Conservation (phyloP, 2,797 vertebrate genomes). For the Dallia pectoralis region DNA sequence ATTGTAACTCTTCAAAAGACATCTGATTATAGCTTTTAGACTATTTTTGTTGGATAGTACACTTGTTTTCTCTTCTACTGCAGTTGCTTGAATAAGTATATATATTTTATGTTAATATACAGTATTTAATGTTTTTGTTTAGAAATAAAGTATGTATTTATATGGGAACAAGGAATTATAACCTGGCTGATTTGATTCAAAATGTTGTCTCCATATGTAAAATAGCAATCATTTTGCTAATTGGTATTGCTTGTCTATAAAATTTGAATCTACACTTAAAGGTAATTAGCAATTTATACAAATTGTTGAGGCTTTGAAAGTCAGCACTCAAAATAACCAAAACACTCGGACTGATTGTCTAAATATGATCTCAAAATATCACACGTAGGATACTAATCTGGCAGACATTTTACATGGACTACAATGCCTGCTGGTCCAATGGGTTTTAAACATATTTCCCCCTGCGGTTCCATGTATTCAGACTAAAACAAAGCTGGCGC, state of each 20-base stretch:
- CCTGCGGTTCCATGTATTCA: too few relatives aligned
- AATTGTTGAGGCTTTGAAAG: not conserved
- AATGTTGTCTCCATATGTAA: too few relatives aligned
- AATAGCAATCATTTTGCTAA: too few relatives aligned
- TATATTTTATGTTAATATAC: not conserved
- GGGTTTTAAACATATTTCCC: too few relatives aligned
- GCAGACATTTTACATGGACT: not conserved
- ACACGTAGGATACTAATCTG: not conserved
- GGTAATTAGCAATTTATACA: not conserved
- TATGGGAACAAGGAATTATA: not conserved
- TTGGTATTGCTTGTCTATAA: not conserved
- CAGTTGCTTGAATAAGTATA: not conserved
- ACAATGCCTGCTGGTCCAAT: not conserved
- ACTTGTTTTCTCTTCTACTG: slow-evolving; percentile 3
- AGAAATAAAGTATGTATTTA: not conserved
- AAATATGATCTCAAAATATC: not conserved
- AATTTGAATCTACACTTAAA: not conserved
- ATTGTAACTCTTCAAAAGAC: not conserved
- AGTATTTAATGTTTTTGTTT: not conserved
- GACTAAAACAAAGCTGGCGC: too few relatives aligned
- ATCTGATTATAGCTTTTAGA: not conserved
- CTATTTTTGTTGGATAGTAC: slow-evolving; percentile 16
- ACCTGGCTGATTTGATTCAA: too few relatives aligned
- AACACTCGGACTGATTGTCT: not conserved
- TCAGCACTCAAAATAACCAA: not conserved